A percentile compares a stretch with the other conserved stretches of the same genome.
phyloP scores from a whole-genome alignment of 1,140 invertebrate species.

The Drosophila quadrilineata region DNA sequence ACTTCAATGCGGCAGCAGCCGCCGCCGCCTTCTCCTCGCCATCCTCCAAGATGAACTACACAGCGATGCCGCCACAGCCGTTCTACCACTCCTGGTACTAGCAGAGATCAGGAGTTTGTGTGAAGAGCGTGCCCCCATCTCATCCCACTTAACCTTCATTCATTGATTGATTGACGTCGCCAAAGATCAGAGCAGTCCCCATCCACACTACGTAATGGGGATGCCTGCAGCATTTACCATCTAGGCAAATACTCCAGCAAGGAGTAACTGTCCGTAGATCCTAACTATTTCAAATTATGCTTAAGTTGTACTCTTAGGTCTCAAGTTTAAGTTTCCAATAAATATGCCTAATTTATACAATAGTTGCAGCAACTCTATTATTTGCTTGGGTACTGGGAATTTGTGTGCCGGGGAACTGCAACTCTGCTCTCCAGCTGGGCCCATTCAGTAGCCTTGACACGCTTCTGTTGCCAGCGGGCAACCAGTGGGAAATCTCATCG shows the following conservation, averaged over 20 bases:
- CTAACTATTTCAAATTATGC: not conserved
- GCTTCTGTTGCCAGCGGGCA: constrained; percentile 69
- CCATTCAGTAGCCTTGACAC: constrained; percentile 75
- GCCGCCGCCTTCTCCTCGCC: constrained; percentile 63
- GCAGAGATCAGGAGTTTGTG: not conserved
- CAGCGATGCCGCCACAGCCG: constrained; percentile 69
- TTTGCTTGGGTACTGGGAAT: not conserved
- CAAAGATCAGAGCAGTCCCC: constrained; percentile 41
- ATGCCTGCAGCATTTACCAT: not conserved
- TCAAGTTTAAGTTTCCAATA: constrained; percentile 5
- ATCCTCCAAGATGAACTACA: constrained; percentile 70
- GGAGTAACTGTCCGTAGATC: not conserved
- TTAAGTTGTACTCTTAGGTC: not conserved
- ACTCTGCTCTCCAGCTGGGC: not conserved
- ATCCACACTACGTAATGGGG: not conserved
- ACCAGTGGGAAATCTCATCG: constrained; percentile 42
- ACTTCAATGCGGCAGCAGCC: constrained; percentile 74
- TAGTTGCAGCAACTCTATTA: not conserved
- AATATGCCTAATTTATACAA: constrained; percentile 22
- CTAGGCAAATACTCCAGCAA: not conserved
- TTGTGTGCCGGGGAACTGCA: not conserved
- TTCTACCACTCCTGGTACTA: constrained; percentile 77
- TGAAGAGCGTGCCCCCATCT: not conserved
- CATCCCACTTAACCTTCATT: too few species aligned
- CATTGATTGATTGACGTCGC: constrained; percentile 37